Conservation (phyloP, 1,140 invertebrate species). For the Bombus difficillimus region DNA sequence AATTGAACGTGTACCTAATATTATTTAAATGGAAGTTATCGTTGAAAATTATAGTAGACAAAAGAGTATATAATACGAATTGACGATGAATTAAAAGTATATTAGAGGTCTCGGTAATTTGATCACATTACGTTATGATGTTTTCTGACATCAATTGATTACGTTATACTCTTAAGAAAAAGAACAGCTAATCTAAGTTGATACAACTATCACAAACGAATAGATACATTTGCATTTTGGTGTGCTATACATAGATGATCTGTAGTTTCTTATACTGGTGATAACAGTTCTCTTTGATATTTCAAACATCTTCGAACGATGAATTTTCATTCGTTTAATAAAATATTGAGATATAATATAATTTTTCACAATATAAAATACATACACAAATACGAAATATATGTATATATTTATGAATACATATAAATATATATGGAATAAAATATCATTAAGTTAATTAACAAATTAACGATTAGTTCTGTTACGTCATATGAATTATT, state of each 20-base stretch:
- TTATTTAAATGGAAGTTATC: too few relatives aligned
- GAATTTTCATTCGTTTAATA: not conserved
- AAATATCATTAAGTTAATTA: not conserved
- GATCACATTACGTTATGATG: not conserved
- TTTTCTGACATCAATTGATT: not conserved
- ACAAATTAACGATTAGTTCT: not conserved
- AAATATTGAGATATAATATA: not conserved
- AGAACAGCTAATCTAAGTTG: not conserved
- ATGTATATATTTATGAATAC: not conserved
- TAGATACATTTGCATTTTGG: not conserved
- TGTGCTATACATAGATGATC: not conserved
- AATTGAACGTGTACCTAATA: too few relatives aligned
- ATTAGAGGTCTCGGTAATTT: too few relatives aligned
- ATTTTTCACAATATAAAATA: not conserved
- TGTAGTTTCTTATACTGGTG: not conserved
- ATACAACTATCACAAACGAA: not conserved
- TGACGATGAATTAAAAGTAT: too few relatives aligned
- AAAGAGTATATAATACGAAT: too few relatives aligned
- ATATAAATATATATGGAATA: not conserved
- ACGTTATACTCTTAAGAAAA: not conserved
- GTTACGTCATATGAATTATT: too few relatives aligned
- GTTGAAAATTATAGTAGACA: too few relatives aligned
- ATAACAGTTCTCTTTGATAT: not conserved
- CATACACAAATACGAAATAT: not conserved
- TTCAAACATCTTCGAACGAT: not conserved